Percentiles rank a stretch among this genome's conserved stretches.
phyloP scores from a whole-genome alignment of 2,113 vertebrate species.

The Stomatorhinus ivindoensis region DNA sequence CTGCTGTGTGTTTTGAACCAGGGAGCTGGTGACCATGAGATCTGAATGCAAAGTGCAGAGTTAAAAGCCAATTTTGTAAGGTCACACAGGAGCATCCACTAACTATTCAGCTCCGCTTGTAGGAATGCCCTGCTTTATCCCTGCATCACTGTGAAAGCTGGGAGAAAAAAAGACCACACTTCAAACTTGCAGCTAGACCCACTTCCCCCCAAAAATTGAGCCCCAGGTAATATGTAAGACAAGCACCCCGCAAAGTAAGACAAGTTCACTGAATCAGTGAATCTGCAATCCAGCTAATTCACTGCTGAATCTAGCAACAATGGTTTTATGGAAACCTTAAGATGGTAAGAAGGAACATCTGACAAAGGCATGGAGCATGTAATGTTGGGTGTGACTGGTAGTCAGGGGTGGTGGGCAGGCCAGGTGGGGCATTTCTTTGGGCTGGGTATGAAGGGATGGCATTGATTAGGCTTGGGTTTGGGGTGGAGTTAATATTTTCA shows the following conservation, averaged over 20 bases:
- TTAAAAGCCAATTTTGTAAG: not conserved
- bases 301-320: conserved; percentile 52
- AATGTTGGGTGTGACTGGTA: conserved; percentile 44
- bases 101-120: not conserved
- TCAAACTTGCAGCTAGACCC: conserved; percentile 1
- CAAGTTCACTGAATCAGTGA: conserved; percentile 37
- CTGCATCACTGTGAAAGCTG: not conserved
- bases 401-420: conserved; percentile 31
- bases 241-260: conserved; percentile 27
- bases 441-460: not conserved
- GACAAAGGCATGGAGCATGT: conserved; percentile 60
- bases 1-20: not conserved
- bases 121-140: not conserved
- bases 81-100: not conserved
- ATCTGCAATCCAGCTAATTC: too few relatives aligned
- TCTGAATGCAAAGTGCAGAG: not conserved
- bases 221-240: conserved; percentile 32
- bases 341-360: conserved; percentile 58
- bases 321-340: conserved; percentile 62
- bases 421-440: not conserved
- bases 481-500: not conserved
- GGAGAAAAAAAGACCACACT: not conserved
- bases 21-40: not conserved
- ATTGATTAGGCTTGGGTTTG: not conserved
- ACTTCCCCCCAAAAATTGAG: conserved; percentile 30